Percentiles rank a stretch among this genome's conserved stretches.
phyloP scores from a whole-genome alignment of 2,797 vertebrate species.

The Emys orbicularis region DNA sequence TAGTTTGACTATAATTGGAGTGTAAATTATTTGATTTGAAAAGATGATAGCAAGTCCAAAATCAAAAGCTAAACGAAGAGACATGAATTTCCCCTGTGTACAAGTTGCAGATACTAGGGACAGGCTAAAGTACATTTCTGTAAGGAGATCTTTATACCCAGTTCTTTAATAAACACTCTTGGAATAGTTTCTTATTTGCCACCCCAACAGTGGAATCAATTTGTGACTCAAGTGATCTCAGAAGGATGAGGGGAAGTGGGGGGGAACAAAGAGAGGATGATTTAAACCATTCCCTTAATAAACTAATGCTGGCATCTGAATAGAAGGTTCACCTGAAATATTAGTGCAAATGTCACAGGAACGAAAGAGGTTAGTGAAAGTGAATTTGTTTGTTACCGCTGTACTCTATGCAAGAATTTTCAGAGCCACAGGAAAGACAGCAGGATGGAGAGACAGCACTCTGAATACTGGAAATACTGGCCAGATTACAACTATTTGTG shows the following conservation, averaged over 20 bases:
- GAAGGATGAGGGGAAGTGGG: neutral
- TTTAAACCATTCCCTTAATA: neutral
- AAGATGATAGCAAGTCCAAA: neutral
- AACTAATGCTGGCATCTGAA: neutral
- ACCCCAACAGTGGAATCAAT: conserved; percentile 11
- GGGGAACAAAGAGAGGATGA: neutral
- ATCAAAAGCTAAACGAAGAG: neutral
- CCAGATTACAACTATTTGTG: conserved; percentile 42
- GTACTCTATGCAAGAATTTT: conserved; percentile 36
- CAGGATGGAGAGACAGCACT: conserved; percentile 69
- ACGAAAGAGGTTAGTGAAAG: conserved; percentile 37
- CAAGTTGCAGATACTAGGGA: neutral
- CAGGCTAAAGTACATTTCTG: neutral
- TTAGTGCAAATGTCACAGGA: neutral
- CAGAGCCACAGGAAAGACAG: conserved; percentile 67
- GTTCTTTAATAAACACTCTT: neutral
- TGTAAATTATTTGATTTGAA: neutral
- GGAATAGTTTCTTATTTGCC: neutral
- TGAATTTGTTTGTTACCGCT: neutral
- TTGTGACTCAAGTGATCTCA: neutral
- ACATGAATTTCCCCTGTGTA: neutral
- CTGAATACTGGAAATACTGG: conserved; percentile 50
- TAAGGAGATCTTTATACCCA: neutral
- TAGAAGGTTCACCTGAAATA: conserved; percentile 19
- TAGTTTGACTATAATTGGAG: neutral